Percentiles rank a stretch among this genome's conserved stretches.
Conservation (phyloP, 2,113 vertebrate genomes). For the cattle (Bos taurus) region DNA sequence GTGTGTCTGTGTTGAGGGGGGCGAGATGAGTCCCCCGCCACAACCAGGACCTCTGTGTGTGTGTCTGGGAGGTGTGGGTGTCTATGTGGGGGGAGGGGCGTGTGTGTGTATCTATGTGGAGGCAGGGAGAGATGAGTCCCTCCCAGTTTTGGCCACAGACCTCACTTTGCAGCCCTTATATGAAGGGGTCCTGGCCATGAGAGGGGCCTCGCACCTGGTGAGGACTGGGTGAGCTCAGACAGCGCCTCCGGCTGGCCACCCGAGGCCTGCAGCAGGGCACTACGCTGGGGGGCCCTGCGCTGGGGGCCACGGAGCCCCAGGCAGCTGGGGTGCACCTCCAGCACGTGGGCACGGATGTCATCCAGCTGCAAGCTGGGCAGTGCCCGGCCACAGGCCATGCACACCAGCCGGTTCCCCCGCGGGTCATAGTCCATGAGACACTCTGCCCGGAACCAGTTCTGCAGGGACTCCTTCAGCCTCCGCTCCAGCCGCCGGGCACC, state of each 20-base stretch:
- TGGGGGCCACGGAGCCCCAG: conserved; percentile 87
- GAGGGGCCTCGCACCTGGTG: conserved; percentile 67
- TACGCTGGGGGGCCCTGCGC: conserved; percentile 89
- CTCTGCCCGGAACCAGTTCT: conserved; percentile 92
- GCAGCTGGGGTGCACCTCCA: conserved; percentile 90
- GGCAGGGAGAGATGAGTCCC: not conserved
- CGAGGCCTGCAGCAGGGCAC: conserved; percentile 91
- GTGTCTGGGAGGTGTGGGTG: not conserved
- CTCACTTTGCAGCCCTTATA: not conserved
- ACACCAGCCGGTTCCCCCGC: conserved; percentile 85
- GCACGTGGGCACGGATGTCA: conserved; percentile 90
- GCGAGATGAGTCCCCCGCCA: not conserved
- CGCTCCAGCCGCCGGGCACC: conserved; percentile 79
- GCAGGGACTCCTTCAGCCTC: conserved; percentile 91
- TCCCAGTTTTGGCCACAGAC: not conserved
- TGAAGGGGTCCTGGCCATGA: conserved; percentile 54
- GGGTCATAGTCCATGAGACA: conserved; percentile 95
- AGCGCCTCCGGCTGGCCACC: conserved; percentile 71
- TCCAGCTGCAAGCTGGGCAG: conserved; percentile 90
- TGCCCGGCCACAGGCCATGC: conserved; percentile 89
- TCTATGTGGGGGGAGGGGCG: not conserved
- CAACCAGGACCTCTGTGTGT: not conserved
- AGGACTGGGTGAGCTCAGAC: conserved; percentile 46
- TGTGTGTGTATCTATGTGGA: not conserved
- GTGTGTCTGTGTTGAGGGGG: not conserved